Conservation (phyloP, 2,797 vertebrate genomes). For the Morelia viridis region DNA sequence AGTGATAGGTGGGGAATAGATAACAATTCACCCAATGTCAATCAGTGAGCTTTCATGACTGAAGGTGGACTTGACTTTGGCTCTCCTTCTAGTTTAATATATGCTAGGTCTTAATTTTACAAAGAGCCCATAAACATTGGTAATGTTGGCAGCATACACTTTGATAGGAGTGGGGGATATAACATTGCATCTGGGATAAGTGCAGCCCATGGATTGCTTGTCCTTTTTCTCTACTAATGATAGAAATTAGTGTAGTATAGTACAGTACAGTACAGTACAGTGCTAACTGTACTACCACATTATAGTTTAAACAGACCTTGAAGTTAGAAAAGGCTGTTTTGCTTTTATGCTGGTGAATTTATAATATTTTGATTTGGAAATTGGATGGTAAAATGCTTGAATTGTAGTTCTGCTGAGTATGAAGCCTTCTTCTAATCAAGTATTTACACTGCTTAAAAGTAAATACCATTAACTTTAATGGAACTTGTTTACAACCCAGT, state of each 20-base stretch:
- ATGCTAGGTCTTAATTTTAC: too few relatives aligned
- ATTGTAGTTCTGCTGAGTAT: neutral
- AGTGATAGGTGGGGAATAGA: too few relatives aligned
- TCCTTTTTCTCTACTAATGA: neutral
- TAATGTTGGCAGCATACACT: neutral
- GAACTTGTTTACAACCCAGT: too few relatives aligned
- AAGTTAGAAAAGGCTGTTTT: neutral
- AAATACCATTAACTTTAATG: neutral
- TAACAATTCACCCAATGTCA: too few relatives aligned
- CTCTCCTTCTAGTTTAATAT: too few relatives aligned
- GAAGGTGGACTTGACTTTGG: too few relatives aligned
- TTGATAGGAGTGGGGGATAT: neutral
- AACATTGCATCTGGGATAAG: neutral
- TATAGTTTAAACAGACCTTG: neutral
- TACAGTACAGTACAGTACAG: too few relatives aligned
- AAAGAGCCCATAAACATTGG: too few relatives aligned
- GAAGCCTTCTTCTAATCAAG: neutral
- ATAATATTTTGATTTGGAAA: neutral
- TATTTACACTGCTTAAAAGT: neutral
- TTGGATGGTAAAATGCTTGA: neutral
- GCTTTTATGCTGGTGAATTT: neutral
- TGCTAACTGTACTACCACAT: neutral
- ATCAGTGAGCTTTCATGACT: neutral
- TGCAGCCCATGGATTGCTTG: neutral
- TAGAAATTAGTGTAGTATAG: neutral